These are phyloP conservation scores for Fulica atra DNA, from an alignment of 2,113 vertebrate species.

Conservation along the genomic window DNA sequence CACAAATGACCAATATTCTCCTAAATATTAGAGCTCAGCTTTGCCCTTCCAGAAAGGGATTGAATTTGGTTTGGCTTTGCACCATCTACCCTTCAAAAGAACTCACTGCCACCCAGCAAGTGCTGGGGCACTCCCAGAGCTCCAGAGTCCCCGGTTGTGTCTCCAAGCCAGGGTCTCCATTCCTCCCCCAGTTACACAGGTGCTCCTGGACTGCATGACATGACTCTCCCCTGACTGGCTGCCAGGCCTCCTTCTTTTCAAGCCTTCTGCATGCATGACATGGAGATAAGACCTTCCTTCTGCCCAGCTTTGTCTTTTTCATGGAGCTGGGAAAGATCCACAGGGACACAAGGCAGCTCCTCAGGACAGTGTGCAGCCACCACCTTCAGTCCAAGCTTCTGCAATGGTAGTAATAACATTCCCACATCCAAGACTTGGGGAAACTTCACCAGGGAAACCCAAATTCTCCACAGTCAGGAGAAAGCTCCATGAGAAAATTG, in stretches of 20 bases:
- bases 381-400: not conserved
- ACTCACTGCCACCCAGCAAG: fast-evolving
- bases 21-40: not conserved
- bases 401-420: not conserved
- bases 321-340: not conserved
- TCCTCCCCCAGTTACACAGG: fast-evolving
- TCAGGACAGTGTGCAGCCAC: not conserved
- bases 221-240: not conserved
- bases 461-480: not conserved
- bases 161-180: not conserved
- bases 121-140: not conserved
- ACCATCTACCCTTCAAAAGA: not conserved
- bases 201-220: not conserved
- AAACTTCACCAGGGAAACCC: not conserved
- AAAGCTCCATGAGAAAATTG: not conserved
- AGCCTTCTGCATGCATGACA: not conserved
- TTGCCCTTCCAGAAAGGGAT: not conserved
- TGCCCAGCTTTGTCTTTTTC: not conserved
- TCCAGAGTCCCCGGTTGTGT: fast-evolving
- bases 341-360: not conserved
- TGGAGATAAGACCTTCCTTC: not conserved
- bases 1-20: not conserved
- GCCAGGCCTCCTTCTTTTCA: not conserved
- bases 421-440: not conserved
- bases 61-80: not conserved